Evolutionary conservation across 2,113 vertebrate species (phyloP).

Genomic region (Entomyzon cyanotis): DNA sequence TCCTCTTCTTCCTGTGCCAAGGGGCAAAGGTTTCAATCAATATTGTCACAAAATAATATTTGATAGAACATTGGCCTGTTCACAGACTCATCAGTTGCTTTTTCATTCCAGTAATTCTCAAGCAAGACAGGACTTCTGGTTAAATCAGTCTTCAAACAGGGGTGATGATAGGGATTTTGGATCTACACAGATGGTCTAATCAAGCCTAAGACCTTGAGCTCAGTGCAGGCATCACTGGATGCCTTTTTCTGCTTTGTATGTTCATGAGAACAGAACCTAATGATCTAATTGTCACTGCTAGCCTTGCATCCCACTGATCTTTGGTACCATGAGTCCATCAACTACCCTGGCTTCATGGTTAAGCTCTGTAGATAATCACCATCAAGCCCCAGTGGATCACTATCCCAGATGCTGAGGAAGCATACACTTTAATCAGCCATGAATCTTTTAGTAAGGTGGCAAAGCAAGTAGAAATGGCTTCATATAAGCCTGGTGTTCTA

Average conservation of each 20-base stretch:
- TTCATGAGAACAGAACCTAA: not conserved
- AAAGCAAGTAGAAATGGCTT: not conserved
- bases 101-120: not conserved
- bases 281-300: not conserved
- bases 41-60: conserved; percentile 5
- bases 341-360: not conserved
- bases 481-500: not conserved
- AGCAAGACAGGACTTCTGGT: not conserved
- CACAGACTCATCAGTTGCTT: not conserved
- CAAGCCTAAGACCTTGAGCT: not conserved
- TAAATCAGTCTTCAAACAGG: not conserved
- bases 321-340: not conserved
- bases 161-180: not conserved
- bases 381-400: not conserved
- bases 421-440: not conserved
- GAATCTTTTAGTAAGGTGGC: not conserved
- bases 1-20: not conserved
- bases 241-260: not conserved
- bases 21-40: not conserved
- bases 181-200: not conserved
- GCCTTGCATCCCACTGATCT: not conserved
- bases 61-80: not conserved
- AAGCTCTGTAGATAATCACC: not conserved
- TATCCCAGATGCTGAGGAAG: not conserved
- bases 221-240: not conserved